phyloP scores from a whole-genome alignment of 1,140 invertebrate genomes.

The Maniola jurtina region DNA sequence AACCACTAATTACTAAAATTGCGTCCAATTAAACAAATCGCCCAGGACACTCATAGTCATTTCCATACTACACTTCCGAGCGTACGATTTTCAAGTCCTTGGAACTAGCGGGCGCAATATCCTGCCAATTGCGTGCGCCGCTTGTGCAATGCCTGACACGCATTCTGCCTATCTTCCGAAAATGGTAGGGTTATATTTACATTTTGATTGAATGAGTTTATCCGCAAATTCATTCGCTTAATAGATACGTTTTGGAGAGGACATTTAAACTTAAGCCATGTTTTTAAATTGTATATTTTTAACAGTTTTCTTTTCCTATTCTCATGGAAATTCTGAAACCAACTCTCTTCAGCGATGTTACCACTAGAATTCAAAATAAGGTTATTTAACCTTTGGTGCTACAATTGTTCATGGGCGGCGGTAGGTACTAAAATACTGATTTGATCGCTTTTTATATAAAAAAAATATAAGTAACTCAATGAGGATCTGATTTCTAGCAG shows the following conservation, averaged over 20 bases:
- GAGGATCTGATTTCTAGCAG: too few relatives aligned
- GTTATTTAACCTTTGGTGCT: too few relatives aligned
- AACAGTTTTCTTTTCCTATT: too few relatives aligned
- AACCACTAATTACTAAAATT: background rate
- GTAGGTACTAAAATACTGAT: too few relatives aligned
- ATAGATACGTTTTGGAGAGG: background rate
- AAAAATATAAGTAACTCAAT: too few relatives aligned
- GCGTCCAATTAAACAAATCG: background rate
- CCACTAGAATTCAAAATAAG: too few relatives aligned
- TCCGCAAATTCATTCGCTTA: background rate
- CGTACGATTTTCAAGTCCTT: constrained; percentile 9
- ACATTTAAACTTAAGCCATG: too few relatives aligned
- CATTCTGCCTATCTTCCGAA: constrained; percentile 1
- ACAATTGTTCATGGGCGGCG: too few relatives aligned
- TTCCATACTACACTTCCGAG: constrained; percentile 5
- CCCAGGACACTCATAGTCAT: background rate
- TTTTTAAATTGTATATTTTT: too few relatives aligned
- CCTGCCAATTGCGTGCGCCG: constrained; percentile 6
- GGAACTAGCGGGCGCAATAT: background rate
- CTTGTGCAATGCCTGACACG: background rate
- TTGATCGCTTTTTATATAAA: too few relatives aligned
- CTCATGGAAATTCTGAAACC: too few relatives aligned
- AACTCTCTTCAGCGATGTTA: too few relatives aligned
- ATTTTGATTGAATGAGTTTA: background rate
- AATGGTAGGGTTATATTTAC: background rate